Conservation (phyloP, 2,113 vertebrate species). For the Orthonyx spaldingii region DNA sequence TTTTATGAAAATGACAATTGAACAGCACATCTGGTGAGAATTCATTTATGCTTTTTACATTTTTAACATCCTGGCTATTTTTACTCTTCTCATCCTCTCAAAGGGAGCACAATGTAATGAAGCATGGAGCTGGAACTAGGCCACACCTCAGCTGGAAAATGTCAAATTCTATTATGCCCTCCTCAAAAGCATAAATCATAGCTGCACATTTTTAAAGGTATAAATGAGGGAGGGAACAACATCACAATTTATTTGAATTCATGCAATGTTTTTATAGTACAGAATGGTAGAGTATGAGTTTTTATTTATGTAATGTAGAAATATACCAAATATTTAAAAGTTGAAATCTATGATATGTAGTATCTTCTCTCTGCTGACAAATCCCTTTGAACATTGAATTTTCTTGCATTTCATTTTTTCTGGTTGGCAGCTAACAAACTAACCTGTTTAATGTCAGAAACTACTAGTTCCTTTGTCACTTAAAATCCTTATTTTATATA, state of each 20-base stretch:
- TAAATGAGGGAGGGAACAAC: neutral
- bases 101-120: conserved; percentile 74
- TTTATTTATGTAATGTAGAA: neutral
- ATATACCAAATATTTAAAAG: neutral
- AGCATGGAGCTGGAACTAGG: conserved; percentile 76
- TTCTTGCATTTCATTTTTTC: neutral
- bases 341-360: neutral
- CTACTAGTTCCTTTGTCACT: neutral
- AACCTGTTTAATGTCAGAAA: neutral
- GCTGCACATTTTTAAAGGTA: conserved; percentile 26
- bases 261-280: neutral
- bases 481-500: neutral
- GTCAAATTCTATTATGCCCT: conserved; percentile 75
- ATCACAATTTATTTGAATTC: neutral
- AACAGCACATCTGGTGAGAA: conserved; percentile 70
- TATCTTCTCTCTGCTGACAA: neutral
- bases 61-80: conserved; percentile 77
- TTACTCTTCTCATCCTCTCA: conserved; percentile 72
- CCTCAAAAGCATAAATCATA: conserved; percentile 76
- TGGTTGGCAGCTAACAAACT: neutral
- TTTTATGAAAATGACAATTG: conserved; percentile 62
- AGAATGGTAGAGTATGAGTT: neutral
- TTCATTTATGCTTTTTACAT: conserved; percentile 72
- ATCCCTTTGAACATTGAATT: neutral
- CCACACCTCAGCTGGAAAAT: conserved; percentile 82